Evolutionary conservation across 2,888 invertebrate species (phyloP).

Genomic region (Metalampra italica): DNA sequence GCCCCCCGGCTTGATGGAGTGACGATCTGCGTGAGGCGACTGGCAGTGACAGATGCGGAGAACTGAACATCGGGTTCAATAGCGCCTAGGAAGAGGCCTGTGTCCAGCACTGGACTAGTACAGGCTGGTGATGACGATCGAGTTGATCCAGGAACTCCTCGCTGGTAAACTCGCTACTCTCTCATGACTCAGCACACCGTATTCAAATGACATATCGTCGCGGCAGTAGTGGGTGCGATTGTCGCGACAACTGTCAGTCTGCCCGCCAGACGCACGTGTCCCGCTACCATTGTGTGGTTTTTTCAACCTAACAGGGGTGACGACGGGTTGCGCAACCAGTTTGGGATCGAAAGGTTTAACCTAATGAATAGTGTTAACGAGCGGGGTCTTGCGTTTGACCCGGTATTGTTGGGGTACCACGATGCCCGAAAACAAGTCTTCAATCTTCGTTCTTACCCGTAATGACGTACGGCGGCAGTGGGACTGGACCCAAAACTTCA

Average conservation of each 20-base stretch:
- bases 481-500: no score
- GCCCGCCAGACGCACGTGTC: constrained; percentile 23
- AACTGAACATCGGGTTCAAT: no score
- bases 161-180: neutral
- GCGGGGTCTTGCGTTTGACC: neutral
- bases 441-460: no score
- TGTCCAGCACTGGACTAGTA: no score
- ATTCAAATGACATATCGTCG: constrained; percentile 17
- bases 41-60: no score
- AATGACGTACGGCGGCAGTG: no score
- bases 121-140: no score
- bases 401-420: neutral
- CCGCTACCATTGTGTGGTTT: constrained; percentile 19
- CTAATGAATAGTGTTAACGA: neutral
- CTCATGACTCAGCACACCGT: constrained; percentile 8
- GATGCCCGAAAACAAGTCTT: no score
- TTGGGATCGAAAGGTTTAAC: neutral
- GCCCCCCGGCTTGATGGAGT: no score
- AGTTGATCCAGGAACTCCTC: no score
- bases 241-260: constrained; percentile 15
- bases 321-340: constrained; percentile 5
- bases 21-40: no score
- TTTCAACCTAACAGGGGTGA: constrained; percentile 11
- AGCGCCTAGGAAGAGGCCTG: no score
- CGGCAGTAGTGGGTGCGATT: constrained; percentile 19